Percentiles rank a stretch among this genome's conserved stretches.
These are phyloP conservation scores for Hormaphis cornu DNA, from an alignment of 1,140 invertebrate species.

Conservation along the genomic window DNA sequence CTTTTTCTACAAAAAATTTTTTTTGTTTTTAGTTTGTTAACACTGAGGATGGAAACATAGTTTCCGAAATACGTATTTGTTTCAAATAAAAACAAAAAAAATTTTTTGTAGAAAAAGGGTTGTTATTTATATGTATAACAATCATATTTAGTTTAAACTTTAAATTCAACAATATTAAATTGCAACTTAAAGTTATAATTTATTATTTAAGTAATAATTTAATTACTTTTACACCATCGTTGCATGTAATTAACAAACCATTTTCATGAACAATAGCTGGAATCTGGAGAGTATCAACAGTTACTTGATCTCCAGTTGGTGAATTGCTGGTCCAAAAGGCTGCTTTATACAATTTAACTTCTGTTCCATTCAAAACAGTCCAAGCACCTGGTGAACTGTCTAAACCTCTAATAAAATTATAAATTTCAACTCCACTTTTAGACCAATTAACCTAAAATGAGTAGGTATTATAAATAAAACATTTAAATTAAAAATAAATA, in stretches of 20 bases:
- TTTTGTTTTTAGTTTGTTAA: too few relatives aligned
- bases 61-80: too few relatives aligned
- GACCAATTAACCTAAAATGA: constrained; percentile 60
- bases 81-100: too few relatives aligned
- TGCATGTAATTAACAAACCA: constrained; percentile 70
- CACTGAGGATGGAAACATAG: too few relatives aligned
- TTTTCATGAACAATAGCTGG: constrained; percentile 61
- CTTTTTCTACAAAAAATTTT: too few relatives aligned
- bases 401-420: constrained; percentile 88
- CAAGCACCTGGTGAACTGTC: constrained; percentile 89
- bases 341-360: constrained; percentile 71
- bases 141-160: too few relatives aligned
- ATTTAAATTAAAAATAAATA: not conserved
- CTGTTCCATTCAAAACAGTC: constrained; percentile 54
- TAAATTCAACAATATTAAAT: too few relatives aligned
- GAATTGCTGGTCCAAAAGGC: constrained; percentile 56
- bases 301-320: constrained; percentile 45
- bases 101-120: too few relatives aligned
- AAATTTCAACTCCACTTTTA: constrained; percentile 57
- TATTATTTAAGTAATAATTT: not conserved
- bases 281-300: constrained; percentile 48
- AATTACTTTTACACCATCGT: constrained; percentile 50
- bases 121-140: too few relatives aligned
- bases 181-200: not conserved
- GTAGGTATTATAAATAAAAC: not conserved